A percentile compares a stretch with the other conserved stretches of the same genome.
Evolutionary conservation across 2,113 vertebrate genomes (phyloP).

Genomic region (Lophius piscatorius): DNA sequence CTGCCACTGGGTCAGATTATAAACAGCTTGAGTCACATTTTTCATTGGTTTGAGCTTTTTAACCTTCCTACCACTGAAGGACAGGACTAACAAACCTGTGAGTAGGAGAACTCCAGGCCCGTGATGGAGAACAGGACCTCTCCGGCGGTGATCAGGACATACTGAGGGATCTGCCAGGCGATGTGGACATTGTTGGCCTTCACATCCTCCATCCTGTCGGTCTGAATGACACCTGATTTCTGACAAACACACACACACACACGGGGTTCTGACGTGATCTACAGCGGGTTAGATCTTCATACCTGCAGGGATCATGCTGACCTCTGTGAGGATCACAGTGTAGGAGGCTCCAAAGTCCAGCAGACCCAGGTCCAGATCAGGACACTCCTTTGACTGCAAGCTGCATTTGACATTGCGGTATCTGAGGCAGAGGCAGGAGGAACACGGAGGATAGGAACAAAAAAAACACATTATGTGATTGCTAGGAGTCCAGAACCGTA

Average conservation of each 20-base stretch:
- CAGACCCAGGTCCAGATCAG: conserved; percentile 82
- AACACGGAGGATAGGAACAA: background rate
- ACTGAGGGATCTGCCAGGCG: conserved; percentile 95
- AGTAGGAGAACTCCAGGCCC: conserved; percentile 97
- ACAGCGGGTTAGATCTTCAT: background rate
- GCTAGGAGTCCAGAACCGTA: no score
- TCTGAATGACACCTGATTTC: conserved; percentile 52
- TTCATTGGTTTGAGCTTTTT: no score
- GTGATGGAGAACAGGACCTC: conserved; percentile 99
- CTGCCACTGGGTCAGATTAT: no score
- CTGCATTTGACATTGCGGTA: conserved; percentile 74
- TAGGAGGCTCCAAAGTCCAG: conserved; percentile 90
- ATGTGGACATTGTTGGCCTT: conserved; percentile 87
- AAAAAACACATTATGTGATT: no score
- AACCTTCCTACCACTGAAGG: no score
- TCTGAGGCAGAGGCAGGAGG: conserved; percentile 62
- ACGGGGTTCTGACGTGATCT: background rate
- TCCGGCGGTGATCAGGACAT: conserved; percentile 87
- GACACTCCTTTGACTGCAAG: conserved; percentile 51
- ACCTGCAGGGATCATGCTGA: conserved; percentile 55
- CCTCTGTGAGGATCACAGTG: conserved; percentile 83
- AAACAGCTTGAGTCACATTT: no score
- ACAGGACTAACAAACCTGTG: conserved; percentile 88
- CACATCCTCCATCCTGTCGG: conserved; percentile 83
- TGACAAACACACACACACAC: conserved; percentile 57